Percentiles rank a stretch among this genome's conserved stretches.
These are phyloP conservation scores for Cotesia vestalis DNA, from an alignment of 1,140 invertebrate genomes.

Conservation along the genomic window DNA sequence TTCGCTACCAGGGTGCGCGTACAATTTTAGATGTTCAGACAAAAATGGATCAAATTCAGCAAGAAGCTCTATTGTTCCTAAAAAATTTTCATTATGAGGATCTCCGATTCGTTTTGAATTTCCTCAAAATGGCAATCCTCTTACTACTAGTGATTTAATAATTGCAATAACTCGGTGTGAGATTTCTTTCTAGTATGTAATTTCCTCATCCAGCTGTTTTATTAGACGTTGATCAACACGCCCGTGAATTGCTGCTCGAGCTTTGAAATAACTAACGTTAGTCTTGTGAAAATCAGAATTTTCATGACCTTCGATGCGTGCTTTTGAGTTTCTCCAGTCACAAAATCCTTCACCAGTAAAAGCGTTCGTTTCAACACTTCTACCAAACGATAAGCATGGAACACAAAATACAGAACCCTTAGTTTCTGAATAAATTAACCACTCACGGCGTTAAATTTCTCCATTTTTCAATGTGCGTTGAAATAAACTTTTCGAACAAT, in stretches of 20 bases:
- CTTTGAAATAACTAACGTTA: conserved; percentile 27
- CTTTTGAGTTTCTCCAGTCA: conserved; percentile 34
- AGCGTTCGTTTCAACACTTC: conserved; percentile 7
- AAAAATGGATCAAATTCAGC: conserved; percentile 42
- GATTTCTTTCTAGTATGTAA: conserved; percentile 40
- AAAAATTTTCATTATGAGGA: conserved; percentile 43
- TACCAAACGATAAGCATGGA: conserved; percentile 5
- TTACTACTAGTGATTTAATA: conserved; percentile 41
- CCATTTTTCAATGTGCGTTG: conserved; percentile 23
- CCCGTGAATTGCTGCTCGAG: conserved; percentile 30
- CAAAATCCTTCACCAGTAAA: conserved; percentile 33
- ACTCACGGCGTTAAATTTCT: conserved; percentile 25
- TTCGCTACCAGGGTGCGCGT: conserved; percentile 38
- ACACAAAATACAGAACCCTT: conserved; percentile 22
- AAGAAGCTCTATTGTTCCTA: conserved; percentile 41
- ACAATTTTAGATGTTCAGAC: conserved; percentile 38
- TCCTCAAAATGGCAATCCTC: conserved; percentile 44
- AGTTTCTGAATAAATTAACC: conserved; percentile 36
- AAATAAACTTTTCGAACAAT: conserved; percentile 24
- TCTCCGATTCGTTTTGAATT: conserved; percentile 39
- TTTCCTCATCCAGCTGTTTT: conserved; percentile 35
- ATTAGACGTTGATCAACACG: conserved; percentile 31
- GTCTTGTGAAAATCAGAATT: conserved; percentile 31
- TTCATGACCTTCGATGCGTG: conserved; percentile 31
- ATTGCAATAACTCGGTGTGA: conserved; percentile 40